Conservation (phyloP, 1,140 invertebrate species). For the Zaprionus ornatus region DNA sequence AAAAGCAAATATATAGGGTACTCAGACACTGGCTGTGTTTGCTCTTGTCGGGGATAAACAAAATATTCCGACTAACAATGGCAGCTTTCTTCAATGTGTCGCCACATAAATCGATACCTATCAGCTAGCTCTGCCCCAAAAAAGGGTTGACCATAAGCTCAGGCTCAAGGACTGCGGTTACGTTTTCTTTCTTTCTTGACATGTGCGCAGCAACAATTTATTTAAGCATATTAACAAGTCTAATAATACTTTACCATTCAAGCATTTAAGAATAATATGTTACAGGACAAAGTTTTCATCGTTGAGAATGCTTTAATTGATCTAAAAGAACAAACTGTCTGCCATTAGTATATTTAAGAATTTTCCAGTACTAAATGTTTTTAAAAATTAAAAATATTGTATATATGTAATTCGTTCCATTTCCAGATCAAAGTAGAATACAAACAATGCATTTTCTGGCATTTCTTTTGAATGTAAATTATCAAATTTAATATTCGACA, state of each 20-base stretch:
- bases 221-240: background rate
- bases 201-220: background rate
- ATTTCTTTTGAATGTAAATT: background rate
- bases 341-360: too few relatives aligned
- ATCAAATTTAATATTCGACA: background rate
- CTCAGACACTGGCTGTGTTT: background rate
- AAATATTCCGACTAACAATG: slow-evolving; percentile 42
- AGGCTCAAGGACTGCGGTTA: slow-evolving; percentile 1
- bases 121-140: slow-evolving; percentile 20
- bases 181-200: background rate
- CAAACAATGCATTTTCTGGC: background rate
- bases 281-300: background rate
- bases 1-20: background rate
- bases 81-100: slow-evolving; percentile 23
- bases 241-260: background rate
- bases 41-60: background rate
- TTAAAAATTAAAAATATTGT: too few relatives aligned
- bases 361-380: too few relatives aligned
- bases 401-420: too few relatives aligned
- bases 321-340: too few relatives aligned
- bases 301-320: too few relatives aligned
- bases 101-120: slow-evolving; percentile 63
- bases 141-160: slow-evolving; percentile 40
- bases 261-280: background rate
- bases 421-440: background rate